Conservation (phyloP, 2,797 vertebrate species). For the Thamnophis elegans region DNA sequence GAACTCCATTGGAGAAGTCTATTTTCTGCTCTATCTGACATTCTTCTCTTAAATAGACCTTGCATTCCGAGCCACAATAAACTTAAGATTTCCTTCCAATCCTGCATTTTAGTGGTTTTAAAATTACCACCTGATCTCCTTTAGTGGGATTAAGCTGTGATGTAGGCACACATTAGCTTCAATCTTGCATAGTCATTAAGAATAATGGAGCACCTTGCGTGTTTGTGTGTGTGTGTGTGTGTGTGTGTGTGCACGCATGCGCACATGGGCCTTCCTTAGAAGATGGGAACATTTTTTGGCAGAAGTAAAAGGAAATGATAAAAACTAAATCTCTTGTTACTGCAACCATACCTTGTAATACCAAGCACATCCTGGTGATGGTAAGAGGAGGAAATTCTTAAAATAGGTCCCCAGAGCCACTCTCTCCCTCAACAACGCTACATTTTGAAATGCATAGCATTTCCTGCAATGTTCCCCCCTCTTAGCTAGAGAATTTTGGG, state of each 20-base stretch:
- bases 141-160: slow-evolving; percentile 10
- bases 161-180: slow-evolving; percentile 15
- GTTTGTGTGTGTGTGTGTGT: background rate
- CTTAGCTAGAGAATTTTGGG: background rate
- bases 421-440: background rate
- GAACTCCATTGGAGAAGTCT: background rate
- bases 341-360: background rate
- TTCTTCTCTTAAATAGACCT: background rate
- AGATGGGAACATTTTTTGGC: background rate
- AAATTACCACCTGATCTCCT: background rate
- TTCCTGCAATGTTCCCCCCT: background rate
- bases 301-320: background rate
- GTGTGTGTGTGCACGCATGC: background rate
- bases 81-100: background rate
- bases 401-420: too few relatives aligned
- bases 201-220: slow-evolving; percentile 11
- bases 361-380: background rate
- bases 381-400: background rate
- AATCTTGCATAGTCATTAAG: slow-evolving; percentile 5
- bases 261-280: background rate
- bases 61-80: background rate
- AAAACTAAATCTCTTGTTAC: background rate
- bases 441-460: background rate
- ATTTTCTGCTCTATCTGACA: background rate
- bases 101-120: slow-evolving; percentile 11